Evolutionary conservation across 2,888 invertebrate genomes (phyloP).

Genomic region (Torymus aiolomorphi): DNA sequence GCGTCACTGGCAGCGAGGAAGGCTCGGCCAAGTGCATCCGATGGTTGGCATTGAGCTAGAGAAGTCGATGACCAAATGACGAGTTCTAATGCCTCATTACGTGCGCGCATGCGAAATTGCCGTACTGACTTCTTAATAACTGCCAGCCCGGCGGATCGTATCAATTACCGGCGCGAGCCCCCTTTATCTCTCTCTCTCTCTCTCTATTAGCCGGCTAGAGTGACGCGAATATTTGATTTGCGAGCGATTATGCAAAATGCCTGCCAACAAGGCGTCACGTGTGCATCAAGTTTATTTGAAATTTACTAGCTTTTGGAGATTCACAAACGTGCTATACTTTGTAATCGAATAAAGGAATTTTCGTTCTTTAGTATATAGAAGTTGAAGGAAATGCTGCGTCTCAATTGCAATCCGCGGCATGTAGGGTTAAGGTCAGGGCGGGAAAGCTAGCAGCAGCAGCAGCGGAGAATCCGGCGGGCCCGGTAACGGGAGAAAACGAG

Average conservation of each 20-base stretch:
- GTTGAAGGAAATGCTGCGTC: no score
- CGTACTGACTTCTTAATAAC: conserved; percentile 45
- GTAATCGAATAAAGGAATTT: no score
- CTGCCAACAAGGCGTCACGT: no score
- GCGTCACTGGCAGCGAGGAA: no score
- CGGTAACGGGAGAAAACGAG: conserved; percentile 57
- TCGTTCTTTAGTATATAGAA: no score
- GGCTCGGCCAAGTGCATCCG: not conserved
- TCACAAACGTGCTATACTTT: no score
- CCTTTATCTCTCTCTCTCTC: not conserved
- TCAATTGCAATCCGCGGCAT: not conserved
- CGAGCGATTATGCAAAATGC: no score
- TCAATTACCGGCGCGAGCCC: conserved; percentile 30
- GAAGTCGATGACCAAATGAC: conserved; percentile 44
- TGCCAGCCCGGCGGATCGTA: conserved; percentile 10
- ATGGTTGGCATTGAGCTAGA: conserved; percentile 25
- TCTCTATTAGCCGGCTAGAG: not conserved
- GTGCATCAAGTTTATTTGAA: no score
- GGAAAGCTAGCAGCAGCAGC: not conserved
- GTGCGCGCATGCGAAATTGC: conserved; percentile 12
- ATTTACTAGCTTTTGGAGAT: no score
- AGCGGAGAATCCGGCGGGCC: conserved; percentile 22
- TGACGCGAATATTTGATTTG: not conserved
- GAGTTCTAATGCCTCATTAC: conserved; percentile 21
- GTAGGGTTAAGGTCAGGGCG: conserved; percentile 47